Conservation (phyloP, 2,113 vertebrate species). For the Fulica atra region DNA sequence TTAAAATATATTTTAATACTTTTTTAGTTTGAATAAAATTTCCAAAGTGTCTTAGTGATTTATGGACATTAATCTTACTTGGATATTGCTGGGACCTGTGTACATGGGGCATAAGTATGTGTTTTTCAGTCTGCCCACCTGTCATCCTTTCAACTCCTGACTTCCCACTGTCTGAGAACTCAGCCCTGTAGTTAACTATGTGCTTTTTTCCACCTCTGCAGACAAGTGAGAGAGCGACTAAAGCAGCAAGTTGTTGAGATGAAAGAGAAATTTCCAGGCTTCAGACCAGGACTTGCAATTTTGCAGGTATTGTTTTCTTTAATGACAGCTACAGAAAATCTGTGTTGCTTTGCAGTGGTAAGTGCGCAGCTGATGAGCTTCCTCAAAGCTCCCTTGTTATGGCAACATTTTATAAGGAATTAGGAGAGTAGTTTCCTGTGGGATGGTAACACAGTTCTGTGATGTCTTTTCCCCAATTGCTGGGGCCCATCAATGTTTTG, state of each 20-base stretch:
- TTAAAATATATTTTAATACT: too few species aligned
- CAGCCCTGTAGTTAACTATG: neutral
- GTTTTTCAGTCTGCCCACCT: neutral
- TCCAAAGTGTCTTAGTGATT: neutral
- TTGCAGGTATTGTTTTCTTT: conserved; percentile 83
- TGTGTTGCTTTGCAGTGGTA: neutral
- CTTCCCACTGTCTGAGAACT: neutral
- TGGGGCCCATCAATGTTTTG: neutral
- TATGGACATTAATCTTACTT: neutral
- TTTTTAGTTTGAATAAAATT: neutral
- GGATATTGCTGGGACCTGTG: neutral
- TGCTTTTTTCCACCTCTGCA: conserved; percentile 44
- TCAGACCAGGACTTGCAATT: conserved; percentile 91
- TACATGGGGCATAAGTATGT: neutral
- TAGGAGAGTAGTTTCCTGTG: neutral
- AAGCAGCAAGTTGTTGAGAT: conserved; percentile 88
- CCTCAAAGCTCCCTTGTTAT: neutral
- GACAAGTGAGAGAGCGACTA: conserved; percentile 87
- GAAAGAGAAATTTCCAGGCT: conserved; percentile 84
- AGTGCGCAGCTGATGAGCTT: neutral
- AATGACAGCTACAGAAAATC: neutral
- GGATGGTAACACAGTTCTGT: neutral
- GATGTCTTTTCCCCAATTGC: neutral
- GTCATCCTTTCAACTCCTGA: neutral
- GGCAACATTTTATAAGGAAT: neutral